phyloP scores from a whole-genome alignment of 2,113 vertebrate genomes.

The Scolopax mira region DNA sequence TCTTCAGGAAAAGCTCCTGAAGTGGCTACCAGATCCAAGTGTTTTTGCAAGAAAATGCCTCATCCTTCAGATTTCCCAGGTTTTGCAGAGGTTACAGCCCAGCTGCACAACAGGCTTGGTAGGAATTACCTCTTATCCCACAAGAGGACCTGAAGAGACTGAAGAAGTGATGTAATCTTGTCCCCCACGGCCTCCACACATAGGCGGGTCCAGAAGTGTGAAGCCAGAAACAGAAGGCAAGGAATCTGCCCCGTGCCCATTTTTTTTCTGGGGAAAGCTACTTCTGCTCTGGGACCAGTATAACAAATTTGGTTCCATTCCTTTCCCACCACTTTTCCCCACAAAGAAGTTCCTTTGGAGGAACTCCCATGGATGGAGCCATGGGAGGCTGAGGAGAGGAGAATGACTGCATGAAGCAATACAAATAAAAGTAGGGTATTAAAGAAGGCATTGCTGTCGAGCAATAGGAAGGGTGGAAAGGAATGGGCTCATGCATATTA shows the following conservation, averaged over 20 bases:
- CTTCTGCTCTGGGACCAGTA: background rate
- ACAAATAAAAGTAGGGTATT: constrained; percentile 30
- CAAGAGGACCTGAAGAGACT: background rate
- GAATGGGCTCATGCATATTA: constrained; percentile 42
- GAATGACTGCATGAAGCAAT: constrained; percentile 13
- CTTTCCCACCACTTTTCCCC: background rate
- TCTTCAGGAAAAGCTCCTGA: background rate
- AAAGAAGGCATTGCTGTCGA: constrained; percentile 40
- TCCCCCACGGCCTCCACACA: background rate
- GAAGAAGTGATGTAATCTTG: background rate
- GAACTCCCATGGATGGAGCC: too few species aligned
- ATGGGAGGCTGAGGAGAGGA: background rate
- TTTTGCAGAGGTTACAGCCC: background rate
- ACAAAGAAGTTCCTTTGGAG: background rate
- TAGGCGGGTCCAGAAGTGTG: background rate
- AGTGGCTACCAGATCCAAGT: background rate
- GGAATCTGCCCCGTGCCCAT: background rate
- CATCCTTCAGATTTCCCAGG: background rate
- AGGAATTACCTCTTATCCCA: background rate
- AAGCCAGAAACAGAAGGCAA: background rate
- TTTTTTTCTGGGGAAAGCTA: background rate
- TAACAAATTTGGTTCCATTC: background rate
- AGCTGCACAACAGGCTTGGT: background rate
- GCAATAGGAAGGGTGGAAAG: constrained; percentile 54
- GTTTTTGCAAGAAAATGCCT: background rate